Evolutionary conservation across 1,140 invertebrate genomes (phyloP), one percentile per base, ranked within the genome.

Genomic region (Ganaspis sp.): DNA sequence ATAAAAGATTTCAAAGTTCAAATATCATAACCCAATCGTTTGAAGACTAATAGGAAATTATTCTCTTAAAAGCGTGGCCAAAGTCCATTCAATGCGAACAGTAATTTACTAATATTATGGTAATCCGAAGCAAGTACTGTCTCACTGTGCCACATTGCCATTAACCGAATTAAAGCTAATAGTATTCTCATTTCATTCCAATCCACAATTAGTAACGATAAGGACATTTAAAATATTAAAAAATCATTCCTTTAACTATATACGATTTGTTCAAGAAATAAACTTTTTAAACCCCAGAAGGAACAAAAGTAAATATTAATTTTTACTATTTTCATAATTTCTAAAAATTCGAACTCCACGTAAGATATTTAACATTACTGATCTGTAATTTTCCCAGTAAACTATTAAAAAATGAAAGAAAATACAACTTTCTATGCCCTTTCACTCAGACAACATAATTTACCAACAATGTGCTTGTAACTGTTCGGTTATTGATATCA

Each of bases 21-120:
- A 29, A 64, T 64, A 64, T 64, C 58, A n/a, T n/a, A 12, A 64
- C 23, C 23, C 23, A 64, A 64, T 64, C 58, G 58, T 26, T 64
- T 64, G 23, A 64, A 29, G 58, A 64, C 26, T n/a, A 64, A 64
- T 64, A 12, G 26, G 26, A 34, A 64, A 64, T 64, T 64, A 64
- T 64, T 58, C 21, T 29, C 58, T 17, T 64, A 29, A 64, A 64
- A 64, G 15, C 58, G 11, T 64, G 58, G 15, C 58, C 58, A 49
- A 49, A 49, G 45, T 49, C 45, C 45, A 49, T 49, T 49, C 45
- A 64, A 15, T 64, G 23, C 58, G 58, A 34, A 34, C 26, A 15
- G 9, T 64, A 64, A 64, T 64, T 64, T 21, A 64, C 58, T 64
- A 26, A 64, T 64, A 64, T 29, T 64, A 64, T 64, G 58, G 58